These are phyloP conservation scores for Protophormia terraenovae DNA, from an alignment of 2,888 invertebrate species.

Conservation along the genomic window DNA sequence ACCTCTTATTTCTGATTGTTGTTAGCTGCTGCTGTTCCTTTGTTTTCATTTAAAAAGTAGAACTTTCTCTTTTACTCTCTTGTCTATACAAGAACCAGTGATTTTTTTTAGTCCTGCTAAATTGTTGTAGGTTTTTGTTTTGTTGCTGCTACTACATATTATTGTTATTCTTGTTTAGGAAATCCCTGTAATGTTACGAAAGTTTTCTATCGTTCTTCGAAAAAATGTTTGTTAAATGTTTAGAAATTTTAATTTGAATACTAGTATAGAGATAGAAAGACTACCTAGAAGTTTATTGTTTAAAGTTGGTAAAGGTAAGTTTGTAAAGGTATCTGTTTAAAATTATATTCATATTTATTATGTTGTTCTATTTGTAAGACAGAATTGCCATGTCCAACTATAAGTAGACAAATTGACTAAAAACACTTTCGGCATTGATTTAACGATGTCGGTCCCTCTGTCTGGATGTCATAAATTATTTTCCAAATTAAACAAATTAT, in stretches of 20 bases:
- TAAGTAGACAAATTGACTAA: no score
- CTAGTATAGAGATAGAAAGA: not conserved
- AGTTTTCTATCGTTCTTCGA: not conserved
- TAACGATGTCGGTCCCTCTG: no score
- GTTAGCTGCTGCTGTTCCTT: constrained; percentile 22
- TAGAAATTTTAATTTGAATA: not conserved
- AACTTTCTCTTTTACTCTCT: not conserved
- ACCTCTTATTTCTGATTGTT: not conserved
- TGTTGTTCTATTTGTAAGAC: no score
- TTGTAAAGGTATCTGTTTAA: no score
- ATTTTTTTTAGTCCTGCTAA: constrained; percentile 18
- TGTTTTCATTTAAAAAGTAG: constrained; percentile 21
- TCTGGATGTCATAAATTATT: no score
- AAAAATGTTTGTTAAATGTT: not conserved
- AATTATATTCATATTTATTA: no score
- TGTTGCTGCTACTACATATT: no score
- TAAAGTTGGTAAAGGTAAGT: no score
- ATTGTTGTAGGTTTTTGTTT: constrained; percentile 19
- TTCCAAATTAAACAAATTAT: no score
- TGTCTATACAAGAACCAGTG: not conserved
- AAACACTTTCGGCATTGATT: no score
- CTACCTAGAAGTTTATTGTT: not conserved
- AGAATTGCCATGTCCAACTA: no score
- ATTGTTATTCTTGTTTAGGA: constrained; percentile 31
- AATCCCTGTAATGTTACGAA: constrained; percentile 21